These are phyloP conservation scores for Rutilus rutilus DNA, from an alignment of 2,113 vertebrate species.

Conservation along the genomic window DNA sequence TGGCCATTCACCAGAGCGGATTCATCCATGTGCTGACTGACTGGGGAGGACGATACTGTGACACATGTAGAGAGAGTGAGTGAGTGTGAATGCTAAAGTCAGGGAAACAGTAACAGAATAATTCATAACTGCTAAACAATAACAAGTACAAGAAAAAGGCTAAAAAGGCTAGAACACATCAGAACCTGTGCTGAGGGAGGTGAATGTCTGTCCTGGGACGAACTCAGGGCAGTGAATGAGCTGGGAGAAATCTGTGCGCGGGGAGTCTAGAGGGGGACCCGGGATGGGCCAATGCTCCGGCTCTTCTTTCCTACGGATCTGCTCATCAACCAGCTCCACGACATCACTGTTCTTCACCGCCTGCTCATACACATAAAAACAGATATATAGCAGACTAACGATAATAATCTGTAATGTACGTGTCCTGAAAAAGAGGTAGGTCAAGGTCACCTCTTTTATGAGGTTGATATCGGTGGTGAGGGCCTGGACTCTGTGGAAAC, in stretches of 20 bases:
- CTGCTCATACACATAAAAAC: slow-evolving; percentile 65
- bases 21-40: slow-evolving; percentile 52
- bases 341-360: slow-evolving; percentile 91
- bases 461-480: slow-evolving; percentile 89
- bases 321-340: slow-evolving; percentile 88
- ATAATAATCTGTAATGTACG: not conserved
- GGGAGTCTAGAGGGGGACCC: slow-evolving; percentile 74
- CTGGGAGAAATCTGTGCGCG: slow-evolving; percentile 90
- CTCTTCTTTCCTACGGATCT: slow-evolving; percentile 86
- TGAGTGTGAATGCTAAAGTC: not conserved
- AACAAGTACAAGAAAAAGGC: not conserved
- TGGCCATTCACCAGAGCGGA: slow-evolving; percentile 43
- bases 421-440: not conserved
- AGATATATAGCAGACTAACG: not conserved
- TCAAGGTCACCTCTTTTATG: slow-evolving; percentile 85
- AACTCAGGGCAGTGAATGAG: slow-evolving; percentile 97
- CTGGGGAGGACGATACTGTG: slow-evolving; percentile 60
- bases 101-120: not conserved
- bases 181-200: slow-evolving; percentile 78
- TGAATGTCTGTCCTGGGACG: slow-evolving; percentile 85
- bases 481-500: slow-evolving; percentile 93
- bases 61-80: not conserved
- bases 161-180: not conserved
- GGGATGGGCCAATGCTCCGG: slow-evolving; percentile 96
- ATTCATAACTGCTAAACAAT: not conserved